Percentiles rank a stretch among this genome's conserved stretches.
Conservation (phyloP, 2,113 vertebrate species). For the Chaetura pelagica region DNA sequence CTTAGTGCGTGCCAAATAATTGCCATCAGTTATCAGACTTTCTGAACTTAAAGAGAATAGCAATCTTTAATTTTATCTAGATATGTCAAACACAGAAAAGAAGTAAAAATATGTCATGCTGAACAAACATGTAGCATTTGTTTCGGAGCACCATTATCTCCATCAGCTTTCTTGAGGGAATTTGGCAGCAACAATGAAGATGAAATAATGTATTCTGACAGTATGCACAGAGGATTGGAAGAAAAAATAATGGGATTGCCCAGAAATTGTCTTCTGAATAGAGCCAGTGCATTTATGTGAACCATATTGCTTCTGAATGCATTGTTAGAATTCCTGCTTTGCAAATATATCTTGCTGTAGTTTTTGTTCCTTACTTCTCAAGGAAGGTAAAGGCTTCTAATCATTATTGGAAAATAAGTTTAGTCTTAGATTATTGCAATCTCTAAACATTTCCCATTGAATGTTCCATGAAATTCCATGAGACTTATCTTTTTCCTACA, state of each 20-base stretch:
- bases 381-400: not conserved
- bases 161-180: conserved; percentile 54
- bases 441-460: not conserved
- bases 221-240: conserved; percentile 48
- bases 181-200: conserved; percentile 54
- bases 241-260: conserved; percentile 9
- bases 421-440: not conserved
- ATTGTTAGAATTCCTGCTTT: not conserved
- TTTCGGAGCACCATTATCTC: conserved; percentile 6
- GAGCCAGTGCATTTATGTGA: not conserved
- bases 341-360: not conserved
- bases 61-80: not conserved
- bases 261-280: not conserved
- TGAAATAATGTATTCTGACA: conserved; percentile 75
- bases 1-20: not conserved
- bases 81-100: not conserved
- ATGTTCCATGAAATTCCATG: not conserved
- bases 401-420: not conserved
- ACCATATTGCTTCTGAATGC: not conserved
- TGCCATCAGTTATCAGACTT: not conserved
- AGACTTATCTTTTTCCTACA: not conserved
- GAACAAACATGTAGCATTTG: conserved; percentile 40
- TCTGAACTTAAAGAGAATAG: not conserved
- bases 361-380: not conserved
- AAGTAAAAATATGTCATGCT: not conserved